Evolutionary conservation across 2,113 vertebrate species (phyloP), one percentile per base, ranked within the genome.

Genomic region (Chionis minor): DNA sequence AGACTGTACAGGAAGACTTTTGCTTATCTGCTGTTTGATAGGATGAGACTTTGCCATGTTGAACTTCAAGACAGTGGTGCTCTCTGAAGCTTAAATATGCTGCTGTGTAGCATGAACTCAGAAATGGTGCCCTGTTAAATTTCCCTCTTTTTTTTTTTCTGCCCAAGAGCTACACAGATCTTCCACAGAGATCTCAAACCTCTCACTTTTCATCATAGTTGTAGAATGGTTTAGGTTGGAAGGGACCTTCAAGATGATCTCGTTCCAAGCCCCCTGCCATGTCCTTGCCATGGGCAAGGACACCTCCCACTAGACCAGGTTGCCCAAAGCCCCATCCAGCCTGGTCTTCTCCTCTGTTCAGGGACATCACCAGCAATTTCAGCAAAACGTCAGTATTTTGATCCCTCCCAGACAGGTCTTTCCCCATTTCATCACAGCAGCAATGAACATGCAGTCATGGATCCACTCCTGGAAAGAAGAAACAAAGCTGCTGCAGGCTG

Each of bases 381-480:
- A 52, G 20, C 14, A 78, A 61, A 67, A 55, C 0, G 0, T 9
- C 22, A 23, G 10, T 6, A 21, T 8, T 20, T 38, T 26, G 12
- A 16, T 38, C 19, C 12, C 15, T 8, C 3, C 12, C 65, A 66
- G 35, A 61, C 3, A 66, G 59, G 20, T 16, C 38, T 61, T 21
- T 65, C 7, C 30, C 24, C 3, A 0, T 65, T 56, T 44, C 33
- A 49, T 19, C 45, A 70, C 71, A 51, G n/a, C 24, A 12, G n/a
- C 0, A 2, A 44, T n/a, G 47, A 78, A 9, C 24, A 19, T 0
- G 3, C 40, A 52, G 42, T 5, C 23, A 7, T 2, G 6, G 62
- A 49, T 45, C 20, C 6, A 5, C 24, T 44, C 21, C 44, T 56
- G 28, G 47, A 51, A 35, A 51, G 45, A 63, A 33, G 33, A 61